A percentile compares a stretch with the other conserved stretches of the same genome.
Conservation (phyloP, 37 sponge, comb jelly and placozoan species). For the Beroe ovata region DNA sequence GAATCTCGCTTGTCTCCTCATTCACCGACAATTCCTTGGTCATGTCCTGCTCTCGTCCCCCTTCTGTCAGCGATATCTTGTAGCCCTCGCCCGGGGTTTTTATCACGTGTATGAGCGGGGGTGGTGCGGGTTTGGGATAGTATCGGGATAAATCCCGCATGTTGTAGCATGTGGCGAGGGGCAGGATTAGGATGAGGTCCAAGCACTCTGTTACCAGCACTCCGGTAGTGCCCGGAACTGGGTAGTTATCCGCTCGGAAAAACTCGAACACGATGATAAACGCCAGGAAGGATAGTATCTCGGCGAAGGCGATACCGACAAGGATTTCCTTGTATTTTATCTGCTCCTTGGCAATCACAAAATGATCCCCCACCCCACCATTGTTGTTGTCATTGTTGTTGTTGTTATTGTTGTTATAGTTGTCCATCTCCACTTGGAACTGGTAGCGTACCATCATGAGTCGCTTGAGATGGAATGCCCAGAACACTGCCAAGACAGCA, state of each 20-base stretch:
- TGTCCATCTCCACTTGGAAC: conserved; percentile 2
- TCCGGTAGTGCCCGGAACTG: conserved; percentile 38
- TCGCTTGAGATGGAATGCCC: conserved; percentile 45
- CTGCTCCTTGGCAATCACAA: neutral
- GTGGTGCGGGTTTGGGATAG: conserved; percentile 52
- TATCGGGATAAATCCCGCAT: conserved; percentile 21
- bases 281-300: conserved; percentile 8
- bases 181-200: conserved; percentile 35
- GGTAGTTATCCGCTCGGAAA: conserved; percentile 51
- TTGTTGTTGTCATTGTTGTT: neutral
- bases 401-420: neutral
- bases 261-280: conserved; percentile 52
- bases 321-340: conserved; percentile 34
- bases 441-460: conserved; percentile 32
- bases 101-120: conserved; percentile 40
- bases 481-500: conserved; percentile 11
- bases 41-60: neutral
- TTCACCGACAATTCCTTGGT: conserved; percentile 3
- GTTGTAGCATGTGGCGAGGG: conserved; percentile 20
- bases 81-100: conserved; percentile 50
- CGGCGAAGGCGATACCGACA: conserved; percentile 27
- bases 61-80: neutral
- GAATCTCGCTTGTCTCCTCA: conserved; percentile 52
- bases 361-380: neutral
- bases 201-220: conserved; percentile 13